Percentiles rank a stretch among this genome's conserved stretches.
Conservation (phyloP, 2,113 vertebrate species). For the Gymnarchus niloticus region DNA sequence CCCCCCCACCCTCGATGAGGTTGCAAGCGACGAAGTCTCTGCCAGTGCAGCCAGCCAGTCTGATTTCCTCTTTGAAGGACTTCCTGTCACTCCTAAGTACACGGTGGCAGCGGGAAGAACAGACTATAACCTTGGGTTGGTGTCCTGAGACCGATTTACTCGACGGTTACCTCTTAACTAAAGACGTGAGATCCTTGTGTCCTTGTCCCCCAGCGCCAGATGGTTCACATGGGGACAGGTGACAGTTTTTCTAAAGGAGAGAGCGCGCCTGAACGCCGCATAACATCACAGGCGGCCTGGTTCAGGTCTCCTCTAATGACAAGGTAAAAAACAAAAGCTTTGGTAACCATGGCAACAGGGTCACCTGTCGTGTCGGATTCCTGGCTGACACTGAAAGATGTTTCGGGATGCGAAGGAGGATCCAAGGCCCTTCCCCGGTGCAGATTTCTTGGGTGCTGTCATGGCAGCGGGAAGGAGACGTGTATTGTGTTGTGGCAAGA, state of each 20-base stretch:
- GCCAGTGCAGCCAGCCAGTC: conserved; percentile 8
- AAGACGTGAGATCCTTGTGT: conserved; percentile 14
- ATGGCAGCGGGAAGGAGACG: not conserved
- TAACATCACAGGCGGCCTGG: not conserved
- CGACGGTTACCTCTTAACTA: not conserved
- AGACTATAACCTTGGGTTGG: conserved; percentile 42
- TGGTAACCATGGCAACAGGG: not conserved
- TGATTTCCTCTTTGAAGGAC: conserved; percentile 30
- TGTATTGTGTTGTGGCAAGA: not conserved
- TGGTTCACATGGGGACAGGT: not conserved
- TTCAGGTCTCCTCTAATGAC: not conserved
- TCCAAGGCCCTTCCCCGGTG: not conserved
- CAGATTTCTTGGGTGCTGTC: not conserved
- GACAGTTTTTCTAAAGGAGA: not conserved
- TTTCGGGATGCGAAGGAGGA: not conserved
- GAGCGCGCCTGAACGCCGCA: not conserved
- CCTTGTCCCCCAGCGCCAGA: not conserved
- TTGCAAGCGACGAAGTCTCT: not conserved
- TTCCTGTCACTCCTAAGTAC: conserved; percentile 18
- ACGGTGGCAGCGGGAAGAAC: conserved; percentile 30
- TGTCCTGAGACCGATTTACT: conserved; percentile 29
- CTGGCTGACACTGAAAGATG: not conserved
- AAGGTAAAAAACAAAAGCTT: not conserved
- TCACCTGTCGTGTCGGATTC: not conserved
- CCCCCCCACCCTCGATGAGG: not conserved